Evolutionary conservation across 92 coral and sea anemone species (phyloP).

Genomic region (Anthopleura xanthogrammica): DNA sequence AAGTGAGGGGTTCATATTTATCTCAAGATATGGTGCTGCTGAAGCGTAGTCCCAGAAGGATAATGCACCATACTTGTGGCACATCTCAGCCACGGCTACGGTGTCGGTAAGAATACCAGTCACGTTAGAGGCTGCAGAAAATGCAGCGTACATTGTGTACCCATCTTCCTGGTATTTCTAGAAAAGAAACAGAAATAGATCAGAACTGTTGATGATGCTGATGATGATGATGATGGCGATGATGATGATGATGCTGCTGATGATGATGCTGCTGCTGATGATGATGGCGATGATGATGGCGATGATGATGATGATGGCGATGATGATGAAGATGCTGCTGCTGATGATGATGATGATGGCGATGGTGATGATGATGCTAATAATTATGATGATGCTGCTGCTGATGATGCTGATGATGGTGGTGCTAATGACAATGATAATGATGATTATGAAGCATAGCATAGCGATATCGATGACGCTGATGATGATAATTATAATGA

Average conservation of each 20-base stretch:
- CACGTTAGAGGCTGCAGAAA: conserved; percentile 83
- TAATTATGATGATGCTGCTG: not conserved
- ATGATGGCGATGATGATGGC: not conserved
- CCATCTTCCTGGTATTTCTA: conserved; percentile 61
- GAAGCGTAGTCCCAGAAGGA: conserved; percentile 90
- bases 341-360: no score
- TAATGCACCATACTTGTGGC: conserved; percentile 72
- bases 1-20: conserved; percentile 73
- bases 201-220: not conserved
- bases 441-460: no score
- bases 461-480: no score
- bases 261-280: not conserved
- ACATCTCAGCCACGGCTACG: conserved; percentile 69
- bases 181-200: not conserved
- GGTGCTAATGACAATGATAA: not conserved
- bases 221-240: not conserved
- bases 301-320: no score
- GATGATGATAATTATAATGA: no score
- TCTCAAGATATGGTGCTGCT: conserved; percentile 77
- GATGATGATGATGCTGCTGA: not conserved
- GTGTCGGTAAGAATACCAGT: conserved; percentile 84
- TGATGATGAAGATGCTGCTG: no score
- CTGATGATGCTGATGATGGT: not conserved
- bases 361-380: no score
- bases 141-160: conserved; percentile 59